Base-by-base conservation (phyloP, 2,113 vertebrate species). In the Chascanopsetta lugubris region DNA sequence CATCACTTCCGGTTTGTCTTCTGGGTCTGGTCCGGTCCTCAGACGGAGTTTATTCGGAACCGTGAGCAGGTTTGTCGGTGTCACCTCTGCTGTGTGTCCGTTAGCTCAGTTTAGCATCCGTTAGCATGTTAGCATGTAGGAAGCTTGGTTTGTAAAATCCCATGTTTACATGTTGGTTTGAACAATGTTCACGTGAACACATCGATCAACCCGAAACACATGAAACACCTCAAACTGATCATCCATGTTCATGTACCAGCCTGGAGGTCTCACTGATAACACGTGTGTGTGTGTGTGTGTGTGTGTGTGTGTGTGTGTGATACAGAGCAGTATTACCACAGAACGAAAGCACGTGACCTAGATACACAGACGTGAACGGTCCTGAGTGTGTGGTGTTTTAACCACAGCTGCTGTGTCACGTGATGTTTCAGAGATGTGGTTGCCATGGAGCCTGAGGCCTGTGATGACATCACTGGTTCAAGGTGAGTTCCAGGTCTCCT, bases 381-480 rank as follows among this genome's bases (percentile, higher is more conserved):
- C 29, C 29, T 5, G 29, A 30, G 29, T n/a, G n/a, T n/a, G n/a
- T n/a, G n/a, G n/a, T n/a, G n/a, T n/a, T n/a, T n/a, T n/a, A n/a
- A n/a, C n/a, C n/a, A n/a, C n/a, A n/a, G 29, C 43, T 11, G 8
- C 8, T 43, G 7, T 8, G 1, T n/a, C 3, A 2, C 29, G 36
- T 25, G 29, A 30, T 70, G 24, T 27, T 79, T 24, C 62, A 85
- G 84, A 4, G 5, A 92, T 91, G 90, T 61, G 66, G 5, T 86
- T 58, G 2, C 32, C 89, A 1, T 83, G 80, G 72, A 77, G 64
- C 58, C 43, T 92, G 59, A 90, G 81, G 38, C 72, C 91, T 0
- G 17, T 53, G 56, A 36, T 91, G 70, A 79, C 71, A 1, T 83
- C 85, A 0, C 77, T 91, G 11, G 4, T 85, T 22, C 81, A 87